These are phyloP conservation scores for Calonectris borealis DNA, from an alignment of 2,113 vertebrate genomes.

Conservation along the genomic window DNA sequence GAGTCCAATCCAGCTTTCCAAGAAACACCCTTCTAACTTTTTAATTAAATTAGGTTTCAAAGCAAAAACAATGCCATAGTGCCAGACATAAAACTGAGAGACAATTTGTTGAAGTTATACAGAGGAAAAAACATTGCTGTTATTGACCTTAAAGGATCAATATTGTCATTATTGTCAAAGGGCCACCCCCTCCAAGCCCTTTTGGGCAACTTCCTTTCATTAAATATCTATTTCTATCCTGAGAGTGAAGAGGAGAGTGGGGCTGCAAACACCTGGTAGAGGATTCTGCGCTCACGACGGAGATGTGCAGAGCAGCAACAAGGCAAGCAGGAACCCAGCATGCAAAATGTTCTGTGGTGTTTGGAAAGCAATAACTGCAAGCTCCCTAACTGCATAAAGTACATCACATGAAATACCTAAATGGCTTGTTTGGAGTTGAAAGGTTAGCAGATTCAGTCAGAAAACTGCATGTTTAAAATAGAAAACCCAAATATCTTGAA, in stretches of 20 bases:
- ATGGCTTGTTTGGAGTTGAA: background rate
- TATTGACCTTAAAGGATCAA: background rate
- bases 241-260: background rate
- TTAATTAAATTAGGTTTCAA: background rate
- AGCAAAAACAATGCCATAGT: background rate
- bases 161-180: background rate
- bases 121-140: background rate
- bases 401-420: background rate
- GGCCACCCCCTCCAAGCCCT: background rate
- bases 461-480: background rate
- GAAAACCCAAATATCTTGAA: background rate
- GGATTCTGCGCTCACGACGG: rapidly evolving
- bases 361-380: background rate
- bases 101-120: background rate
- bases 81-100: background rate
- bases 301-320: background rate
- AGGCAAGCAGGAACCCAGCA: background rate
- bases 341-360: background rate
- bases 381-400: background rate
- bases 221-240: background rate
- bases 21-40: background rate
- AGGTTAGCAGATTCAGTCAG: background rate
- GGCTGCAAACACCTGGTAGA: background rate
- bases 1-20: background rate
- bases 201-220: background rate